These are phyloP conservation scores for Coecobrya sp. DNA, from an alignment of 2,888 invertebrate genomes.

Conservation along the genomic window DNA sequence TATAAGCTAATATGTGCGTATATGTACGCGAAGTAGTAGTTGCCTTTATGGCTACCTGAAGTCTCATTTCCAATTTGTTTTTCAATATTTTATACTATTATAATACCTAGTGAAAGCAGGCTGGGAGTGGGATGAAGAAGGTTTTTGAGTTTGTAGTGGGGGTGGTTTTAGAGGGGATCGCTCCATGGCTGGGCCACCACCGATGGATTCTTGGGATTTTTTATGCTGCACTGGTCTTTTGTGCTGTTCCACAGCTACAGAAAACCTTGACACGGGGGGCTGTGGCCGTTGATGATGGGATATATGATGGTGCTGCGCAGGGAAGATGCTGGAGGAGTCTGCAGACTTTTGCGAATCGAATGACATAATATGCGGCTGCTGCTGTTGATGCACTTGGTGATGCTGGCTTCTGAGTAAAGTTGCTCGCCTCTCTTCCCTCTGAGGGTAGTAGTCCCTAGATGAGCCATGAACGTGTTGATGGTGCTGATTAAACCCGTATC, in stretches of 20 bases:
- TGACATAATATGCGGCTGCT: slow-evolving; percentile 47
- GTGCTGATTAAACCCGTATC: slow-evolving; percentile 44
- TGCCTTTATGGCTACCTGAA: too few species aligned
- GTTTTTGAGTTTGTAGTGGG: slow-evolving; percentile 67
- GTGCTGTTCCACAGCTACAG: slow-evolving; percentile 77
- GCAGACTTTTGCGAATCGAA: slow-evolving; percentile 72
- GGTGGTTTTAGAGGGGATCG: slow-evolving; percentile 49
- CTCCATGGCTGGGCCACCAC: neutral
- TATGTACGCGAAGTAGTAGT: too few species aligned
- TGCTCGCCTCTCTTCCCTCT: slow-evolving; percentile 76
- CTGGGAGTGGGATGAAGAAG: slow-evolving; percentile 69
- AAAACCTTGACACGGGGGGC: slow-evolving; percentile 25
- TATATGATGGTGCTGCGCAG: slow-evolving; percentile 33
- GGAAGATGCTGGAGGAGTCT: slow-evolving; percentile 56
- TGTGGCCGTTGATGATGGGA: slow-evolving; percentile 25
- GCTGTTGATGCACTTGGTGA: slow-evolving; percentile 47
- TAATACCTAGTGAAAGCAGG: slow-evolving; percentile 84
- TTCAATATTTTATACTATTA: too few species aligned
- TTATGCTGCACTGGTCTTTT: slow-evolving; percentile 67
- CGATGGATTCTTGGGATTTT: slow-evolving; percentile 64
- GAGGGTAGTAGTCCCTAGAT: slow-evolving; percentile 73
- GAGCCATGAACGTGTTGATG: slow-evolving; percentile 34
- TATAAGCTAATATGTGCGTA: too few species aligned
- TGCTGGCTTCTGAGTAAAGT: slow-evolving; percentile 66
- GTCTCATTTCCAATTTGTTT: too few species aligned